Evolutionary conservation across 2,797 vertebrate genomes (phyloP), one percentile per base, ranked within the genome.

Genomic region (Onychomys arenicola): DNA sequence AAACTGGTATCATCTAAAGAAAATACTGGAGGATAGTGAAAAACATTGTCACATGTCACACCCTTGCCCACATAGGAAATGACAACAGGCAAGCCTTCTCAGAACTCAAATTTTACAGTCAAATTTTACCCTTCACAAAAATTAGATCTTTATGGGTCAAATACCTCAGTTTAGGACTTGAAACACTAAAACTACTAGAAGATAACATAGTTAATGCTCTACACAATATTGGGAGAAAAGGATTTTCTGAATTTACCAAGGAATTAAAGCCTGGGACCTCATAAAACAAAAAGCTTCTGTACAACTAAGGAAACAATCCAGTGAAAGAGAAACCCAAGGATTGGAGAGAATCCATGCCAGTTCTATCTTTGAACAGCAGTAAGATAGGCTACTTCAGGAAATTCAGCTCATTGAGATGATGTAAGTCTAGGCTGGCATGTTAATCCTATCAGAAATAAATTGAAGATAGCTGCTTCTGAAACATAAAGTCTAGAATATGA

Each of bases 401-500:
- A 96, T 80, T 93, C 77, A 59, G 61, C 82, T 73, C 75, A 86
- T 86, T 73, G n/a, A 92, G 85, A 93, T 97, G 81, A 73, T 43
- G 17, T 76, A 94, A 69, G 61, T 97, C 75, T 29, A 80, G 67
- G 57, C n/a, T 73, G 55, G 32, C 92, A 61, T 90, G 76, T 86
- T 94, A 93, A 90, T 91, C 40, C n/a, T 77, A 89, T 55, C 37
- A 43, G 37, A 96, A 97, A 97, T 92, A 46, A 52, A 43, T 75
- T 93, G n/a, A 88, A 94, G 61, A 96, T 90, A 71, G 34, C 63
- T 92, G 49, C 40, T 86, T 82, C 93, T 67, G 34, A 67, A 90
- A 0, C 13, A 93, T 94, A 95, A 96, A 86, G 4, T 43, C 94
- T 96, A 80, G 95, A 96, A 97, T 94, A 91, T 17, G 19, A 25